Evolutionary conservation across 2,888 invertebrate genomes (phyloP), one percentile per base, ranked within the genome.

Genomic region (Tuta absoluta): DNA sequence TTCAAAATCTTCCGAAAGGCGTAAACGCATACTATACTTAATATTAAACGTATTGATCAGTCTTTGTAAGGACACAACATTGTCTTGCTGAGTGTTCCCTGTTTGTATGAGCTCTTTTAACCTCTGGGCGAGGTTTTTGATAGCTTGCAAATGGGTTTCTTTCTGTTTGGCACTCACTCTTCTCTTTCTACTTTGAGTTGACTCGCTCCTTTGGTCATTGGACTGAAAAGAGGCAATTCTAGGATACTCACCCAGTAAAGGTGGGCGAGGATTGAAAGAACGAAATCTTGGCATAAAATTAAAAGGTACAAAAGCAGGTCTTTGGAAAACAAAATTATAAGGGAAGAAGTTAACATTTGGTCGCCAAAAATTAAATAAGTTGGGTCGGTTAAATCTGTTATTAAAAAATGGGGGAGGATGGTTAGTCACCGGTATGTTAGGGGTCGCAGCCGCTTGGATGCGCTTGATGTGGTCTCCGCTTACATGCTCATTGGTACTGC

Each of bases 31-130:
- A 62, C 78, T 77, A 65, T 86, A 90, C 45, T 78, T 83, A 4
- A 61, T 62, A 68, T 91, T 91, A 67, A 81, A 91, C 21, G 82
- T 80, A 7, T 77, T 68, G 14, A 91, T 71, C 11, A 89, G 71
- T 63, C 68, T 78, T 38, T 81, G 75, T 1, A 89, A 69, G 1
- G 78, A 68, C 51, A 74, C 68, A 37, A 82, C 69, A 64, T 78
- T 82, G 23, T 73, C 63, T 28, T 69, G 65, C 19, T 78, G 72
- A 0, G 59, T 67, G 62, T 72, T 75, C 0, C 79, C 78, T 33
- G 68, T 56, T 37, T 68, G 45, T 0, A 77, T 63, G 3, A 82
- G 66, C 11, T 72, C 69, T 73, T 78, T 85, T 37, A 85, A 67
- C 67, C 76, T 79, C 1, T 58, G 21, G 24, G 82, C 80, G 62